Evolutionary conservation across 2,888 invertebrate genomes (phyloP).

Genomic region (Bruchidius siliquastri): DNA sequence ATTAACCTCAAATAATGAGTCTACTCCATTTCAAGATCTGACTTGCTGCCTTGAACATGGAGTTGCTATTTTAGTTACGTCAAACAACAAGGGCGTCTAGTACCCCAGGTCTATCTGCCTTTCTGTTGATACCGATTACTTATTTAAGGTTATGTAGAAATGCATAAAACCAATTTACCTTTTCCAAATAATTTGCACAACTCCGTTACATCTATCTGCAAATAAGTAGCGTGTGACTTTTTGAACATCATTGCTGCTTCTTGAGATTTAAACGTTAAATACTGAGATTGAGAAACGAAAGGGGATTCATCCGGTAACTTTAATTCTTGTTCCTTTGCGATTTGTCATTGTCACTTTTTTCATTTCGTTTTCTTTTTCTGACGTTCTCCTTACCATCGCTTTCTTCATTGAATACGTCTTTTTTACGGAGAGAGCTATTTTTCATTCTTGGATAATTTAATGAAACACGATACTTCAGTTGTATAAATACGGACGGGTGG

Average conservation of each 20-base stretch:
- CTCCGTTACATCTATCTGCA: background rate
- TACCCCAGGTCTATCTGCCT: no score
- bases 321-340: background rate
- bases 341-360: constrained; percentile 5
- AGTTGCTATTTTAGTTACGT: no score
- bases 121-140: no score
- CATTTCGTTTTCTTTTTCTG: constrained; percentile 3
- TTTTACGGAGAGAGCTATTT: background rate
- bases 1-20: background rate
- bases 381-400: background rate
- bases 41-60: no score
- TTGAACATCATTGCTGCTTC: background rate
- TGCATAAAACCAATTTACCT: no score
- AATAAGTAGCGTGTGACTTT: background rate
- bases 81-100: no score
- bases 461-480: background rate
- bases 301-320: background rate
- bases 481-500: background rate
- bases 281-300: background rate
- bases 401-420: background rate
- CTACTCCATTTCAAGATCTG: no score
- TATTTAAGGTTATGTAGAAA: no score
- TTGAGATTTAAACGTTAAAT: background rate
- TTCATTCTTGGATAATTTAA: background rate
- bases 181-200: no score